Conservation (phyloP, 2,888 invertebrate species). For the Leucophora obtusa region DNA sequence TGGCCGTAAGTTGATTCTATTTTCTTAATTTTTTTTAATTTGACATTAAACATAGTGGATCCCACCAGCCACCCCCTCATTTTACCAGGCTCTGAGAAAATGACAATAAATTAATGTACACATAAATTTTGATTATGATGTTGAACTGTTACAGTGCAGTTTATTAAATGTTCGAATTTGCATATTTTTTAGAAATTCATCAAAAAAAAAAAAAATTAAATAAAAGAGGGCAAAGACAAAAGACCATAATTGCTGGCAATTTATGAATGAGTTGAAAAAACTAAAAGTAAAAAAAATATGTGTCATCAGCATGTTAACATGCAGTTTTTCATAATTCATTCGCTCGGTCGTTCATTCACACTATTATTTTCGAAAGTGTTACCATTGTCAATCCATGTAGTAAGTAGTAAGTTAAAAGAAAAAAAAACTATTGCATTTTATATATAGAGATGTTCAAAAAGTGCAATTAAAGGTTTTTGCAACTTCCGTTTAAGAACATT, state of each 20-base stretch:
- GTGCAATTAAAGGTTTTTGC: conserved; percentile 39
- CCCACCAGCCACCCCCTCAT: background rate
- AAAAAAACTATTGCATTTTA: conserved; percentile 1
- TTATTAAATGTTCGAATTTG: conserved; percentile 11
- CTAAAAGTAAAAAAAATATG: conserved; percentile 53
- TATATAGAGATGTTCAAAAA: conserved; percentile 9
- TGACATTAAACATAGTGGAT: no score
- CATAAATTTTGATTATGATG: background rate
- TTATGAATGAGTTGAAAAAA: conserved; percentile 35
- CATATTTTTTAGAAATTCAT: conserved; percentile 12
- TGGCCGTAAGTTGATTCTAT: no score
- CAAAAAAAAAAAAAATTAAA: background rate
- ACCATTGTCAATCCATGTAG: background rate
- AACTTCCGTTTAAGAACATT: conserved; percentile 23
- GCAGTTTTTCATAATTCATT: conserved; percentile 28
- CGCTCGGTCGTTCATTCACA: background rate
- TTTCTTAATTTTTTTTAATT: no score
- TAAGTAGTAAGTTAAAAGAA: background rate
- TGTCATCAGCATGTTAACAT: conserved; percentile 62
- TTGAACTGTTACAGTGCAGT: conserved; percentile 7
- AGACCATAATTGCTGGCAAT: conserved; percentile 34
- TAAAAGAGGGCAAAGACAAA: conserved; percentile 24
- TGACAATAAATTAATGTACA: background rate
- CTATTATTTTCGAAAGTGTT: background rate
- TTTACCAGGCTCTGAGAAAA: background rate